Percentiles rank a stretch among this genome's conserved stretches.
Conservation (phyloP, 2,797 vertebrate genomes). For the Syngnathus rostellatus region DNA sequence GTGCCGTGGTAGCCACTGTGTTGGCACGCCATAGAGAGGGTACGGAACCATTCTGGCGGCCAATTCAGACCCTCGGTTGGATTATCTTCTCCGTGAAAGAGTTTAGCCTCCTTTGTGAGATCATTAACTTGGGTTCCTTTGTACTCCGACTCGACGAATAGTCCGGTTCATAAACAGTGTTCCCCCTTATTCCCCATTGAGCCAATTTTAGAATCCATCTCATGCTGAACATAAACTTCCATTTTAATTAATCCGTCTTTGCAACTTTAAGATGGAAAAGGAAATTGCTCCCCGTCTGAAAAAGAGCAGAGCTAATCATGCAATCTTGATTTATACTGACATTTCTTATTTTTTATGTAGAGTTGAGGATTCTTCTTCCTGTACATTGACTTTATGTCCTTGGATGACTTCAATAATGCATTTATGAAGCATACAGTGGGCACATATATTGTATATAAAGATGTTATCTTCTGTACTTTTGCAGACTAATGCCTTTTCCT, state of each 20-base stretch:
- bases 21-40: conserved; percentile 40
- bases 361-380: background rate
- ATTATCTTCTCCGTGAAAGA: conserved; percentile 42
- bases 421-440: background rate
- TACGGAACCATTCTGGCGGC: conserved; percentile 58
- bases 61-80: conserved; percentile 44
- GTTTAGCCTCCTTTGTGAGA: conserved; percentile 50
- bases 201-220: conserved; percentile 4
- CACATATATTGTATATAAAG: background rate
- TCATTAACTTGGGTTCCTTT: conserved; percentile 51
- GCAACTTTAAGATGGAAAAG: background rate
- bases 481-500: background rate
- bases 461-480: background rate
- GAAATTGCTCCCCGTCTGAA: background rate
- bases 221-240: conserved; percentile 4
- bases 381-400: conserved; percentile 3
- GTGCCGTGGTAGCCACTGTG: conserved; percentile 41
- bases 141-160: conserved; percentile 35
- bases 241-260: conserved; percentile 10
- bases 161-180: conserved; percentile 26
- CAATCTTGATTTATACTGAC: background rate
- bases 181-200: background rate
- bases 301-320: background rate
- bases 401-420: conserved; percentile 1
- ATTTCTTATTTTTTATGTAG: background rate